A percentile compares a stretch with the other conserved stretches of the same genome.
Evolutionary conservation across 92 coral and sea anemone genomes (phyloP).

Genomic region (Bergia sp.): DNA sequence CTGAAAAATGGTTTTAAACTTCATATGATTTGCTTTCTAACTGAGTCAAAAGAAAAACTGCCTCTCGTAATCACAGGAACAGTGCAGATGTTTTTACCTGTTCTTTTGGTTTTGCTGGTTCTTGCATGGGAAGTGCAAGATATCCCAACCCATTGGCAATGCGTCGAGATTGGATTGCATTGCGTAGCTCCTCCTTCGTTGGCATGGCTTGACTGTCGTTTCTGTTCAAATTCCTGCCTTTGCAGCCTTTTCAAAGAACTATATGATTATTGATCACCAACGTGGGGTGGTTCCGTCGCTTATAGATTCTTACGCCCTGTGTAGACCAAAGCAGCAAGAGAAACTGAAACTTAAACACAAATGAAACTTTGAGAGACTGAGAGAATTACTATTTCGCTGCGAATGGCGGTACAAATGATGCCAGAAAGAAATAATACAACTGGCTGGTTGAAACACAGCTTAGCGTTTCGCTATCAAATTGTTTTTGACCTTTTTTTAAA

Average conservation of each 20-base stretch:
- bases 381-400: background rate
- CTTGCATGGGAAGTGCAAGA: slow-evolving; percentile 21
- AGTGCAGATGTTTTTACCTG: slow-evolving; percentile 40
- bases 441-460: no score
- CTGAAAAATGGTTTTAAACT: background rate
- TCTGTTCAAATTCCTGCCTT: background rate
- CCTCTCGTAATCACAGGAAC: background rate
- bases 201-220: slow-evolving; percentile 36
- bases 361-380: background rate
- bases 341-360: slow-evolving; percentile 14
- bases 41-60: background rate
- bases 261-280: background rate
- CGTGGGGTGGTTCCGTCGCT: background rate
- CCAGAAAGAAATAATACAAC: no score
- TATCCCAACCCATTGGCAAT: slow-evolving; percentile 48
- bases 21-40: no score
- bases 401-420: no score
- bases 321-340: background rate
- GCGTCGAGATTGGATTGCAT: slow-evolving; percentile 54
- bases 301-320: background rate
- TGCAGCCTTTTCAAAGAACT: background rate
- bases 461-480: no score
- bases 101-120: slow-evolving; percentile 6
- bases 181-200: slow-evolving; percentile 49
- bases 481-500: no score